phyloP scores from a whole-genome alignment of 2,888 invertebrate species.

The Rhimphoctona megacephalus region DNA sequence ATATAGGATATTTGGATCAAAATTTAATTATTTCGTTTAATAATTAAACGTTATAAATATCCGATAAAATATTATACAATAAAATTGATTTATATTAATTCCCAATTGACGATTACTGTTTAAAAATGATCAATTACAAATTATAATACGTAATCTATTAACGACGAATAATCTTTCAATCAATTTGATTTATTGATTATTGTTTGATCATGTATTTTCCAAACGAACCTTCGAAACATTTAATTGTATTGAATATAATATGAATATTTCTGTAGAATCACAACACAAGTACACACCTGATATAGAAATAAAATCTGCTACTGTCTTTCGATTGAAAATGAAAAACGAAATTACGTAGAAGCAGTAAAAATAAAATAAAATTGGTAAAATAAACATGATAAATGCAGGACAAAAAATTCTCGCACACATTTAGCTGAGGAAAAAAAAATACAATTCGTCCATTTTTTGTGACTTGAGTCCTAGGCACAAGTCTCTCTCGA shows the following conservation, averaged over 20 bases:
- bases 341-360: constrained; percentile 3
- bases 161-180: constrained; percentile 14
- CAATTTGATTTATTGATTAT: constrained; percentile 22
- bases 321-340: not conserved
- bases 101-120: constrained; percentile 18
- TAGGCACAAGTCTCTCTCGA: constrained; percentile 58
- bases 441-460: constrained; percentile 49
- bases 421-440: not conserved
- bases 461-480: constrained; percentile 59
- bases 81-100: not conserved
- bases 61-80: not conserved
- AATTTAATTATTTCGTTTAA: not conserved
- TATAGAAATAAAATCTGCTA: constrained; percentile 18
- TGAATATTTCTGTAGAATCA: constrained; percentile 34
- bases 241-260: constrained; percentile 23
- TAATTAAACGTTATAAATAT: not conserved
- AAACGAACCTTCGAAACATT: constrained; percentile 29
- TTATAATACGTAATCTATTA: not conserved
- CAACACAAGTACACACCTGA: not conserved
- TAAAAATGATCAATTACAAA: constrained; percentile 3
- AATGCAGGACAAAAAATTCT: not conserved
- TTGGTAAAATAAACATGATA: not conserved
- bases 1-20: constrained; percentile 43
- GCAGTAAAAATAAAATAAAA: not conserved
- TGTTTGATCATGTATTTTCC: constrained; percentile 30